Conservation (phyloP, 2,113 vertebrate genomes). For the Carlito syrichta region DNA sequence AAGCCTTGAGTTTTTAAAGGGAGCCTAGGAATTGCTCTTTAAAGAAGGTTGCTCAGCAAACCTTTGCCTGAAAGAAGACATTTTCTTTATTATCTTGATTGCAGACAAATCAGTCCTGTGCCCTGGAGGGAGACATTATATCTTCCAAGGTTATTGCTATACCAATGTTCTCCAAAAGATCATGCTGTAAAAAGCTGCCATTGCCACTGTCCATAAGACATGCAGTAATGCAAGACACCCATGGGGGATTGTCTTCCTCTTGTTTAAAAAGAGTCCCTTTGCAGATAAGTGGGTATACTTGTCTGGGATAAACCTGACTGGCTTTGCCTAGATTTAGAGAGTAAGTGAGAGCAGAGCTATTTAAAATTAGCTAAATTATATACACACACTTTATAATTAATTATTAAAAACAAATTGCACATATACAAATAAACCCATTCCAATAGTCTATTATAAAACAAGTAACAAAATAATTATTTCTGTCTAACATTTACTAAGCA, state of each 20-base stretch:
- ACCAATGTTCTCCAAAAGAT: background rate
- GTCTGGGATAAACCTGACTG: background rate
- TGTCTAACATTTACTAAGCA: background rate
- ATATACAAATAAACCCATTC: background rate
- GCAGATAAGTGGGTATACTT: background rate
- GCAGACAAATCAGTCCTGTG: background rate
- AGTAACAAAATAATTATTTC: conserved; percentile 9
- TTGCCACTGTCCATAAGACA: background rate
- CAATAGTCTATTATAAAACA: conserved; percentile 18
- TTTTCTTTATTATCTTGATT: background rate
- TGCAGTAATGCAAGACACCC: background rate
- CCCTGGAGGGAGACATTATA: background rate
- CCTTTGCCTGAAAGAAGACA: background rate
- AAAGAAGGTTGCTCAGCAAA: background rate
- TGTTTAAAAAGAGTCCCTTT: conserved; percentile 4
- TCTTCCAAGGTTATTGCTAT: background rate
- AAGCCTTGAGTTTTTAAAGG: background rate
- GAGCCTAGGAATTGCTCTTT: background rate
- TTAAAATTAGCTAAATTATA: conserved; percentile 6
- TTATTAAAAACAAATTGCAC: background rate
- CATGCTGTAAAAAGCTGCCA: background rate
- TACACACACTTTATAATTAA: background rate
- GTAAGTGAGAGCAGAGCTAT: background rate
- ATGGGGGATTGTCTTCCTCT: background rate
- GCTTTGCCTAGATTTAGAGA: background rate